These are phyloP conservation scores for Poeciliopsis prolifica DNA, from an alignment of 2,113 vertebrate species.

Conservation along the genomic window DNA sequence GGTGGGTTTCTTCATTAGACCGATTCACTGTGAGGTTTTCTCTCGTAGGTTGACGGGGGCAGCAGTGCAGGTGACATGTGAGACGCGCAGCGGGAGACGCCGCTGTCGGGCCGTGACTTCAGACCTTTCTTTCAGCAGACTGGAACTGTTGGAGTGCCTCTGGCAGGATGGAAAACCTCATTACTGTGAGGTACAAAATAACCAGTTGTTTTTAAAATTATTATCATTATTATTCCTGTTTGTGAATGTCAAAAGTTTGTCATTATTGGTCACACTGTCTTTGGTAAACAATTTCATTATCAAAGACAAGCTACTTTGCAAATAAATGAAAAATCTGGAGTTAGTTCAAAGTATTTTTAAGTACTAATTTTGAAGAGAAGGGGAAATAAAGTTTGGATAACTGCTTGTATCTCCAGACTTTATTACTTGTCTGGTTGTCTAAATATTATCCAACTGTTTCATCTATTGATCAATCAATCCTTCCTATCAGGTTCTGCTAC, in stretches of 20 bases:
- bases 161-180: conserved; percentile 77
- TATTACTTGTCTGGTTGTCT: neutral
- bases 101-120: conserved; percentile 72
- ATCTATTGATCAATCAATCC: neutral
- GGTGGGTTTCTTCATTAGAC: neutral
- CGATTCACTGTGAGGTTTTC: neutral
- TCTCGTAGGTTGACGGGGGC: conserved; percentile 82
- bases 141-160: conserved; percentile 89
- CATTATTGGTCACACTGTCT: neutral
- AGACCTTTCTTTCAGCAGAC: conserved; percentile 86
- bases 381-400: neutral
- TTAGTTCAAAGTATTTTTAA: neutral
- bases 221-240: neutral
- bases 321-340: neutral
- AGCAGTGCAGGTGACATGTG: conserved; percentile 85
- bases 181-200: conserved; percentile 84
- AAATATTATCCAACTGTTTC: neutral
- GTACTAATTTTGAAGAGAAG: neutral
- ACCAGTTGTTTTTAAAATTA: neutral
- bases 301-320: neutral
- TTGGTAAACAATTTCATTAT: neutral
- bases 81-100: conserved; percentile 78
- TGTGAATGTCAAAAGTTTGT: neutral
- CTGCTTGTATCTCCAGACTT: neutral
- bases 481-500: no score